Evolutionary conservation across 2,113 vertebrate species (phyloP).

Genomic region (Rattus norvegicus): GRCr8 NC_086033.1:16371001-16371500

Average conservation of each 20-base stretch:
- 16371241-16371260: not conserved
- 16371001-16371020: constrained; percentile 18
- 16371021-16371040: not conserved
- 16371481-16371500: not conserved
- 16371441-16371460: not conserved
- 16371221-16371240: not conserved
- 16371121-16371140: not conserved
- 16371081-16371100: constrained; percentile 20
- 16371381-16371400: not conserved
- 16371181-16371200: not conserved
- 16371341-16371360: too few relatives aligned
- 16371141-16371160: not conserved
- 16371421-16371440: not conserved
- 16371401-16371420: constrained; percentile 4
- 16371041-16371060: constrained; percentile 16
- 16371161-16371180: not conserved
- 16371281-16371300: not conserved
- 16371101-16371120: not conserved
- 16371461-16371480: constrained; percentile 32
- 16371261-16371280: not conserved
- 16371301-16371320: not conserved
- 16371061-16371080: not conserved
- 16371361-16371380: too few relatives aligned
- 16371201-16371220: not conserved
- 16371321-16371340: not conserved